Base-by-base conservation (phyloP, 2,888 invertebrate species). In the Pachliopta kotzebuea region DNA sequence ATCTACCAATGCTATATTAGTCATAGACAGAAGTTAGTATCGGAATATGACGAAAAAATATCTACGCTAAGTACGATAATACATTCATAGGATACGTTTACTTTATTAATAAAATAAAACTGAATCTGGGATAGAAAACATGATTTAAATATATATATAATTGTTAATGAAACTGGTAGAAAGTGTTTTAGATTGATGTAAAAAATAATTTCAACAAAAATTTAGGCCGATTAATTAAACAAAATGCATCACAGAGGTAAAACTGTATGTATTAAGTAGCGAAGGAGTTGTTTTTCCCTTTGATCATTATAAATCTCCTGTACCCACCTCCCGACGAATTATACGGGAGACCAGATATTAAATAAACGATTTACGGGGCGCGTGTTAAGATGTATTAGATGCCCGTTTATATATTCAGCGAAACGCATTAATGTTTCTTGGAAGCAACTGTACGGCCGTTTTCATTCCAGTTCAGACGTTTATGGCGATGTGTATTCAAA, bases 401-500 rank as follows among this genome's bases (percentile, higher is more conserved):
- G 29, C 21, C 49, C 37, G 29, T 55, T 63, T 50, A 63, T 60
- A 58, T 58, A 62, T 69, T 57, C 62, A 58, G 37, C 63, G 65
- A 68, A 67, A 52, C 60, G 29, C 54, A 37, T 37, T 61, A 62
- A 62, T 67, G 58, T 65, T 73, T 71, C 71, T 66, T 56, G 60
- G 70, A 72, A 71, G 37, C 64, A 70, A 70, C 69, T 69, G 68
- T 67, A 67, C 63, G 57, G 52, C 52, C 55, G 53, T 56, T 60
- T 63, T 58, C 58, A 64, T 60, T 60, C 65, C 60, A 69, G 63
- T 57, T 66, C 67, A 52, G 55, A 49, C 66, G 18, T 56, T 66
- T 69, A 59, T 52, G 60, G 60, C 56, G 55, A 66, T 68, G 57
- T 54, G 68, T 69, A 63, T 72, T 70, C 61, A 69, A 70, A 72